Percentiles rank a stretch among this genome's conserved stretches.
phyloP scores from a whole-genome alignment of 2,888 invertebrate genomes.

The Amiota minor region DNA sequence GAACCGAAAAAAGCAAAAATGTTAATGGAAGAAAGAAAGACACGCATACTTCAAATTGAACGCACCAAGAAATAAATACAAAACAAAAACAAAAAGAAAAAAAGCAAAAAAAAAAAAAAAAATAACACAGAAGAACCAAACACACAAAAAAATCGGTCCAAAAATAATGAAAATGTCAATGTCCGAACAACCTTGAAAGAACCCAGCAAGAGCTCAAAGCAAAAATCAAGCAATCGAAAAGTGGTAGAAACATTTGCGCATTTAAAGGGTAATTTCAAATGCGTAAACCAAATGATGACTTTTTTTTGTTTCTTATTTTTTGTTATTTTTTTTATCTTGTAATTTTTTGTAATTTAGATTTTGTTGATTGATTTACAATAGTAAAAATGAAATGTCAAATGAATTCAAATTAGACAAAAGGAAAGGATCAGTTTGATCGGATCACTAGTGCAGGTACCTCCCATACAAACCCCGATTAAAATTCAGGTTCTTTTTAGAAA shows the following conservation, averaged over 20 bases:
- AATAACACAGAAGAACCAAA: slow-evolving; percentile 19
- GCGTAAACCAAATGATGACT: slow-evolving; percentile 5
- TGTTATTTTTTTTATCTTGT: not conserved
- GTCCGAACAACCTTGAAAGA: slow-evolving; percentile 74
- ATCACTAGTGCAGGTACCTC: too few relatives aligned
- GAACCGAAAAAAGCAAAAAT: not conserved
- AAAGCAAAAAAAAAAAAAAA: slow-evolving; percentile 20
- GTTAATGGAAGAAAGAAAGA: slow-evolving; percentile 18
- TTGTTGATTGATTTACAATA: not conserved
- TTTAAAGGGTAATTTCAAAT: slow-evolving; percentile 9
- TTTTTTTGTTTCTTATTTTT: not conserved
- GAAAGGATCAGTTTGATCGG: too few relatives aligned
- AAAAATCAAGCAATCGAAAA: slow-evolving; percentile 19
- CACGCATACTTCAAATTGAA: slow-evolving; percentile 24
- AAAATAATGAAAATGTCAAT: slow-evolving; percentile 72
- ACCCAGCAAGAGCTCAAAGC: slow-evolving; percentile 64
- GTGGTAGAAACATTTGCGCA: slow-evolving; percentile 44
- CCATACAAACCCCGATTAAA: too few relatives aligned
- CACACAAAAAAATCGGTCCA: slow-evolving; percentile 41
- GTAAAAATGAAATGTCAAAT: too few relatives aligned
- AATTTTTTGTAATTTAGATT: not conserved
- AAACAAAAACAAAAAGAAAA: not conserved
- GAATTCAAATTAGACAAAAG: too few relatives aligned
- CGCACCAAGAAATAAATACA: slow-evolving; percentile 19
- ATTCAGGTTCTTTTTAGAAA: too few relatives aligned